Evolutionary conservation across 1,140 invertebrate genomes (phyloP).

Genomic region (Xylocopa sonorina): DNA sequence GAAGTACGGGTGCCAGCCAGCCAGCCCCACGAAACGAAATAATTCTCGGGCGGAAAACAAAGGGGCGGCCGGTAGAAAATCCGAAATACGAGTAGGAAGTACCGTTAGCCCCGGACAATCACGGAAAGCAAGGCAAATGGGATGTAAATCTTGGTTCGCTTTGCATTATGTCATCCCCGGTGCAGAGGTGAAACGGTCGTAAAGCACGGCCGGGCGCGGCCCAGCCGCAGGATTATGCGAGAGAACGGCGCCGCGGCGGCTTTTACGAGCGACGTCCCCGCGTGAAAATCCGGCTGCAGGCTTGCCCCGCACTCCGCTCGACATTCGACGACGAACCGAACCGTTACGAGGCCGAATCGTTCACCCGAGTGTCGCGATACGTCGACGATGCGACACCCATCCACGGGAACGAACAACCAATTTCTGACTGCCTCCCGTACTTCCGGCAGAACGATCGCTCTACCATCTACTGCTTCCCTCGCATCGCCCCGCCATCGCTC

Average conservation of each 20-base stretch:
- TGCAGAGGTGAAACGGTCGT: conserved; percentile 54
- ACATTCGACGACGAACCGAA: conserved; percentile 28
- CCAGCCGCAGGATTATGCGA: conserved; percentile 49
- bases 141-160: conserved; percentile 66
- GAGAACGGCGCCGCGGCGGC: conserved; percentile 30
- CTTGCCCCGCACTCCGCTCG: conserved; percentile 14
- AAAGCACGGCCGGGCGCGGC: conserved; percentile 40
- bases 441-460: neutral
- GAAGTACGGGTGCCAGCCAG: too few species aligned
- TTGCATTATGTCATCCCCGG: conserved; percentile 62
- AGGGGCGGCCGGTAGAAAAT: conserved; percentile 46
- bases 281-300: conserved; percentile 49
- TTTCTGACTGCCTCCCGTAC: neutral
- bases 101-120: conserved; percentile 50
- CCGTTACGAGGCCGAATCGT: conserved; percentile 20
- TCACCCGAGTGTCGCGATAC: neutral
- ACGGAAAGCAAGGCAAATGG: conserved; percentile 54
- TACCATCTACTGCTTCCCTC: neutral
- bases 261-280: conserved; percentile 59
- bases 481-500: neutral
- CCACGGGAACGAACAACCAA: neutral
- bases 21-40: conserved; percentile 55
- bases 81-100: conserved; percentile 49
- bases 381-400: neutral
- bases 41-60: conserved; percentile 46